phyloP scores from a whole-genome alignment of 2,888 invertebrate genomes.

The Philaethria dido region DNA sequence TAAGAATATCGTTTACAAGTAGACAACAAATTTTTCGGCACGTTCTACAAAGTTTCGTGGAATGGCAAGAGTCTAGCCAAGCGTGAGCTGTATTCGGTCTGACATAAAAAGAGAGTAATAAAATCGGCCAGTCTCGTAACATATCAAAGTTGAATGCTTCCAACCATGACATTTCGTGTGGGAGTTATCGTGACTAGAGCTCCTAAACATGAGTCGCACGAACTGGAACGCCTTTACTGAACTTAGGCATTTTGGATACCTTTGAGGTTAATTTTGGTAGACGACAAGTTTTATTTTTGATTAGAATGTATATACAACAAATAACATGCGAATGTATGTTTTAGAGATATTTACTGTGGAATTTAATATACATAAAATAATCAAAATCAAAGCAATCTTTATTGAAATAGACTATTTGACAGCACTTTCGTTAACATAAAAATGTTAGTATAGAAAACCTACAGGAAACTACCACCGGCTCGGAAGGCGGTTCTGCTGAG shows the following conservation, averaged over 20 bases:
- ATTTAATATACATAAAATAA: too few species aligned
- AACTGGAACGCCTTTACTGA: slow-evolving; percentile 43
- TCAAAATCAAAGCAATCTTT: too few species aligned
- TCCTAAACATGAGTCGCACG: slow-evolving; percentile 42
- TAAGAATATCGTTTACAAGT: slow-evolving; percentile 24
- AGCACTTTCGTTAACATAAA: too few species aligned
- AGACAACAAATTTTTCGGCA: slow-evolving; percentile 24
- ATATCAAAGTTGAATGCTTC: slow-evolving; percentile 39
- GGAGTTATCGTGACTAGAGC: slow-evolving; percentile 41
- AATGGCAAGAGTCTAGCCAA: slow-evolving; percentile 17
- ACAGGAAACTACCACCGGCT: too few species aligned
- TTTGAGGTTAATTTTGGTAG: not conserved
- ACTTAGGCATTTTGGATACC: slow-evolving; percentile 42
- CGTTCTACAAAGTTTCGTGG: slow-evolving; percentile 29
- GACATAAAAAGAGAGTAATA: slow-evolving; percentile 35
- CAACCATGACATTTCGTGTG: slow-evolving; percentile 54
- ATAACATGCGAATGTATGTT: too few species aligned
- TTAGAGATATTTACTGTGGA: too few species aligned
- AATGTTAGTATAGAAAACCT: too few species aligned
- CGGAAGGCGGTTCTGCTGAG: too few species aligned
- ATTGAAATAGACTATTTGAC: too few species aligned
- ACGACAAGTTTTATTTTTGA: slow-evolving; percentile 3
- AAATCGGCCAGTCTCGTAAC: slow-evolving; percentile 34
- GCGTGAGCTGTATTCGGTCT: slow-evolving; percentile 1
- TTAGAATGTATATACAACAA: slow-evolving; percentile 5